Evolutionary conservation across 2,888 invertebrate genomes (phyloP), one percentile per base, ranked within the genome.

Genomic region (Tetheella fluctuosa): DNA sequence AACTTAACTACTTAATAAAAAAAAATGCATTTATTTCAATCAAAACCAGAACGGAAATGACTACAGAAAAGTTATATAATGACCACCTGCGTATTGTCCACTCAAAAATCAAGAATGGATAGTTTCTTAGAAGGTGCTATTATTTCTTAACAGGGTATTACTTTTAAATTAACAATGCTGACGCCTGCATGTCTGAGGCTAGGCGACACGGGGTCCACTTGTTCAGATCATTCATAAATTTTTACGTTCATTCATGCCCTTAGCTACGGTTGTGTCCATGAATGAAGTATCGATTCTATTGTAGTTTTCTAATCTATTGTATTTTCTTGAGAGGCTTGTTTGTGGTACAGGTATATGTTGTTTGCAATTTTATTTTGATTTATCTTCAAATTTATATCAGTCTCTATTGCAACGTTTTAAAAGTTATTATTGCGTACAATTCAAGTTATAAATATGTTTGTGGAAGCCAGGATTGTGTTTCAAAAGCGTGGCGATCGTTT

Each of bases 11-110:
- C 8, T 20, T 0, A 20, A 20, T 5, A 39, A 39, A n/a, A n/a
- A n/a, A 10, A 7, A 48, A 48, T 20, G n/a, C n/a, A 39, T 39
- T 15, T n/a, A 48, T 48, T 48, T 20, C 68, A 74, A 77, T 77
- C 71, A 71, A 71, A 68, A 59, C 57, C 65, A 59, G 72, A 86
- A 68, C 90, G 90, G 91, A 91, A 90, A 91, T 85, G 90, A 86
- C 80, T 68, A 64, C 80, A 74, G 81, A 84, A 88, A 85, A 84
- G 83, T 77, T 73, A 84, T 90, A 86, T 86, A 86, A 90, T 88
- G 86, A 84, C 81, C 88, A 91, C 89, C 89, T 89, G 90, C 76
- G 37, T 3, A 48, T 48, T 48, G 48, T 48, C 48, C 48, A 68
- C 70, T 77, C 68, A 72, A 57, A 59, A 39, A 57, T 52, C 39